Conservation (phyloP, 2,888 invertebrate genomes). For the Archips crataeganus region DNA sequence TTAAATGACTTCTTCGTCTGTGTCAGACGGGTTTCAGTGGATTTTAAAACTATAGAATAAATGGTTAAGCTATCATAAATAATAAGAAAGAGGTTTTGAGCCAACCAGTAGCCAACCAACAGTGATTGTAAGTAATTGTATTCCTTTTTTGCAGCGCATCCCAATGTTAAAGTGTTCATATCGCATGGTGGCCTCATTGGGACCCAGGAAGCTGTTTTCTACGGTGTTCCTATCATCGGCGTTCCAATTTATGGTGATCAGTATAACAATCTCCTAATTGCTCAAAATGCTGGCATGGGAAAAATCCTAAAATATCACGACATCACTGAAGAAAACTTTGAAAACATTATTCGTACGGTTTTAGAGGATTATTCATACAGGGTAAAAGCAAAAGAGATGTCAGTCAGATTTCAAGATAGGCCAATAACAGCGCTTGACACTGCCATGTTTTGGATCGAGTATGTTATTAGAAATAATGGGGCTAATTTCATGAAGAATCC, state of each 20-base stretch:
- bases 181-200: conserved; percentile 89
- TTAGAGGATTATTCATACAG: conserved; percentile 67
- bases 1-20: no score
- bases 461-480: conserved; percentile 84
- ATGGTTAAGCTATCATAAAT: no score
- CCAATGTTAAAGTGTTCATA: conserved; percentile 86
- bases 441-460: conserved; percentile 85
- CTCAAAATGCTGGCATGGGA: conserved; percentile 72
- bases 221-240: conserved; percentile 85
- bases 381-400: conserved; percentile 68
- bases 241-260: conserved; percentile 83
- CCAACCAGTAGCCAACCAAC: neutral
- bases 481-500: conserved; percentile 82
- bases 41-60: neutral
- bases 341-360: conserved; percentile 63
- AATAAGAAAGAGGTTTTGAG: no score
- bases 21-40: no score
- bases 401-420: conserved; percentile 81
- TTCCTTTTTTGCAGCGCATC: conserved; percentile 75
- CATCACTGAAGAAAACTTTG: conserved; percentile 72
- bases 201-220: conserved; percentile 86
- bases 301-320: conserved; percentile 72
- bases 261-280: conserved; percentile 77
- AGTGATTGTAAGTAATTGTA: neutral
- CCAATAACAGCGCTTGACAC: conserved; percentile 80